A percentile compares a stretch with the other conserved stretches of the same genome.
Evolutionary conservation across 2,113 vertebrate species (phyloP).

Genomic region (Crotalus tigris): DNA sequence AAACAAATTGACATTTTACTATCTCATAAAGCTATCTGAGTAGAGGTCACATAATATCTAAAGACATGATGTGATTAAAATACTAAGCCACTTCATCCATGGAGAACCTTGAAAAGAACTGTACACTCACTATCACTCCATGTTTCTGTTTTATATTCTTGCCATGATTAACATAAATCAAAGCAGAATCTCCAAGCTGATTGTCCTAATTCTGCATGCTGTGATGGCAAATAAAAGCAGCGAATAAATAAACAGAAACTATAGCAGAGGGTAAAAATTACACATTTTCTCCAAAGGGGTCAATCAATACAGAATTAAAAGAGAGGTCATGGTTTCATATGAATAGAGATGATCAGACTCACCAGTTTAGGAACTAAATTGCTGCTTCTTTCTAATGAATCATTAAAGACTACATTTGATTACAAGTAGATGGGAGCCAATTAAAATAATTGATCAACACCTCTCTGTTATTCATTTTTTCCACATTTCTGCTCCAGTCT

Average conservation of each 20-base stretch:
- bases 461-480: not conserved
- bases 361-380: not conserved
- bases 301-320: not conserved
- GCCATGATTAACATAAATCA: not conserved
- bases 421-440: not conserved
- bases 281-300: not conserved
- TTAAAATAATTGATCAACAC: not conserved
- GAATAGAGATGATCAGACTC: not conserved
- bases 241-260: not conserved
- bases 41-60: not conserved
- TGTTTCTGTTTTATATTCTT: not conserved
- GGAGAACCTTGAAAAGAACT: not conserved
- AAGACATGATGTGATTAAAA: not conserved
- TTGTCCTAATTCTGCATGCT: not conserved
- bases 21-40: not conserved
- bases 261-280: not conserved
- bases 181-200: not conserved
- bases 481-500: not conserved
- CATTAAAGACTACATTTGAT: not conserved
- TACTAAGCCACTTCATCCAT: not conserved
- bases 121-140: not conserved
- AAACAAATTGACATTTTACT: not conserved
- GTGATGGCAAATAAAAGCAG: not conserved
- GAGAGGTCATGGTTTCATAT: not conserved
- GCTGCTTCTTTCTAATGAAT: not conserved